Base-by-base conservation (phyloP, 92 coral and sea anemone species). In the Umimayanthus kanabou region DNA sequence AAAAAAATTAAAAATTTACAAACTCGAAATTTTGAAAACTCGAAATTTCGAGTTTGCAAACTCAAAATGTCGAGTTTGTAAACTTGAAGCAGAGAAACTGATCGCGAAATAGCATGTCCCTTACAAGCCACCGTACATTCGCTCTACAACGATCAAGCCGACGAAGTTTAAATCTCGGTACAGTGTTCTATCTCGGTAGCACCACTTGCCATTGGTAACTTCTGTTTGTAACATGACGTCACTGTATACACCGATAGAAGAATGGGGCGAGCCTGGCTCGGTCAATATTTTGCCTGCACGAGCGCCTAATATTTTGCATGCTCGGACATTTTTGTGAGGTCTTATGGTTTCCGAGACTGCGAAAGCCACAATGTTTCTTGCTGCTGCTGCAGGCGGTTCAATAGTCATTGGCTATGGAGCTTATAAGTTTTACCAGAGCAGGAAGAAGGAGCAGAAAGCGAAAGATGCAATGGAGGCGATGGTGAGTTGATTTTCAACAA, bases 301-400 rank as follows among this genome's bases (percentile, higher is more conserved):
- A 28, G 58, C 50, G 25, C 26, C 58, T 77, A 22, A 28, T 42
- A 23, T 40, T 16, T 76, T 57, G 47, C 28, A 2, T 37, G 65
- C 58, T 13, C 30, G 13, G 82, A 69, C 42, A 83, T 83, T 70
- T 76, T 83, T 83, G 66, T 45, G 23, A 16, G 66, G 28, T 29
- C 78, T 29, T 83, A 83, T 83, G 87, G 87, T 83, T 69, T 83
- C 87, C 87, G 78, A 83, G 87, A 83, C 87, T 83, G 87, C 87
- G 30, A 83, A 83, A 18, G 57, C 39, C 4, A 69, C 18, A 4
- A 83, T 83, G 87, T 83, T 83, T 70, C 87, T 83, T 18, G 87
- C 87, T 50, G 87, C 28, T 1, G 87, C 87, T 70, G 87, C 87
- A 53, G 87, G 87, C 42, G 87, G 77, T 9, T 83, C 87, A 29